These are phyloP conservation scores for Pygathrix nemaeus DNA, from an alignment of 2,113 vertebrate genomes.

Conservation along the genomic window DNA sequence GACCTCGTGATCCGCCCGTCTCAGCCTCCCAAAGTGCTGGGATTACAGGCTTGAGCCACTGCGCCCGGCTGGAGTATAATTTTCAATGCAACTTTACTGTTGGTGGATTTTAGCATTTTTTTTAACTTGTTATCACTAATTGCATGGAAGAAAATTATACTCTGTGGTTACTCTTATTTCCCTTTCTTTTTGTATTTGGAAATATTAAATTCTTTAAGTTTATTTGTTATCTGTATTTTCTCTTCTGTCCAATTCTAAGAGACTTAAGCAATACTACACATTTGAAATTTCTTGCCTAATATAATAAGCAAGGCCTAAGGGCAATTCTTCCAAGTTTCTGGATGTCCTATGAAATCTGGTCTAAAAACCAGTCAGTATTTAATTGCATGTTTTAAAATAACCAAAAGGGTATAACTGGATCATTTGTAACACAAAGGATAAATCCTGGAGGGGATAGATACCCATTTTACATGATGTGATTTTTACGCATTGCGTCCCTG, in stretches of 20 bases:
- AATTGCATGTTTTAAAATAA: too few relatives aligned
- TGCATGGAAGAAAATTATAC: background rate
- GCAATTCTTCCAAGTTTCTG: background rate
- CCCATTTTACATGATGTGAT: too few relatives aligned
- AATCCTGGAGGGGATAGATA: too few relatives aligned
- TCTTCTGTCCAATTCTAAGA: background rate
- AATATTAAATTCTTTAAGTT: background rate
- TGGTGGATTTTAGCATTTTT: slow-evolving; percentile 2
- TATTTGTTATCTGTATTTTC: background rate
- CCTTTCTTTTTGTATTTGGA: background rate
- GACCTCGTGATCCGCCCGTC: too few relatives aligned
- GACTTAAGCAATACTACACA: background rate
- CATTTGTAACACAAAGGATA: too few relatives aligned
- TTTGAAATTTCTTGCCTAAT: background rate
- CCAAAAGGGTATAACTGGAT: too few relatives aligned
- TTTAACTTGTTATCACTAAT: background rate
- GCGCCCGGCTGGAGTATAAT: background rate
- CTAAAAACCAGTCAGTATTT: background rate
- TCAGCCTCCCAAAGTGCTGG: too few relatives aligned
- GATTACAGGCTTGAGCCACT: too few relatives aligned
- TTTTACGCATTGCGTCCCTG: too few relatives aligned
- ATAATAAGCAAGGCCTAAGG: background rate
- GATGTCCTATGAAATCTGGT: background rate
- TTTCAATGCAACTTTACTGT: background rate
- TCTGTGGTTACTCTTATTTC: background rate